These are phyloP conservation scores for Perccottus glenii DNA, from an alignment of 2,113 vertebrate genomes.

Conservation along the genomic window DNA sequence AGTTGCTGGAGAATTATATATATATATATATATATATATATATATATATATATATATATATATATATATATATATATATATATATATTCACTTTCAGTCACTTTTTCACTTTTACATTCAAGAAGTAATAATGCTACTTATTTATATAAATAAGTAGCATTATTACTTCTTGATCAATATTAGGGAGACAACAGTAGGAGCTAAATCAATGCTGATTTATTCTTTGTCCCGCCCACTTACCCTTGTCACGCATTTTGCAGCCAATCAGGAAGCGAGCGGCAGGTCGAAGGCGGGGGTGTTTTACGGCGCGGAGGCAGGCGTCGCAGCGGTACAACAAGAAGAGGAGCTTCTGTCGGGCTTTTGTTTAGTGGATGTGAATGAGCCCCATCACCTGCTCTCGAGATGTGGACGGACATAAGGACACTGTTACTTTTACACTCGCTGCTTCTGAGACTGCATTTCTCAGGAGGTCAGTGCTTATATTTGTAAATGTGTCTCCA, in stretches of 20 bases:
- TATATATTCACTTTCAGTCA: too few relatives aligned
- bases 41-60: too few relatives aligned
- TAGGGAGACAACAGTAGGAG: not conserved
- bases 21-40: too few relatives aligned
- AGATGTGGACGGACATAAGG: constrained; percentile 79
- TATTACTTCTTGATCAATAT: not conserved
- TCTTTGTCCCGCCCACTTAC: constrained; percentile 44
- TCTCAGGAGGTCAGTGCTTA: constrained; percentile 67
- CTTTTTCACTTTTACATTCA: too few relatives aligned
- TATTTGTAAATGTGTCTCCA: not conserved
- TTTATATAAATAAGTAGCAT: too few relatives aligned
- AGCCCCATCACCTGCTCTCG: constrained; percentile 61
- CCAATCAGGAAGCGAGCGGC: constrained; percentile 46
- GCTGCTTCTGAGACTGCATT: constrained; percentile 60
- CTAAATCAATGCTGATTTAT: not conserved
- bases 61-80: too few relatives aligned
- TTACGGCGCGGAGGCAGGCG: constrained; percentile 31
- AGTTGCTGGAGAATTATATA: too few relatives aligned
- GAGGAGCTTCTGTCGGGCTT: constrained; percentile 57
- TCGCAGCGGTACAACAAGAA: constrained; percentile 58
- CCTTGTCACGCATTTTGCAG: constrained; percentile 61
- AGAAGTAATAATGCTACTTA: too few relatives aligned
- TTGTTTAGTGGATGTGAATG: constrained; percentile 77
- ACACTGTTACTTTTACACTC: constrained; percentile 74
- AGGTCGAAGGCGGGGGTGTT: constrained; percentile 13